Conservation (phyloP, 2,113 vertebrate genomes). For the Apistogramma diplotaenia region DNA sequence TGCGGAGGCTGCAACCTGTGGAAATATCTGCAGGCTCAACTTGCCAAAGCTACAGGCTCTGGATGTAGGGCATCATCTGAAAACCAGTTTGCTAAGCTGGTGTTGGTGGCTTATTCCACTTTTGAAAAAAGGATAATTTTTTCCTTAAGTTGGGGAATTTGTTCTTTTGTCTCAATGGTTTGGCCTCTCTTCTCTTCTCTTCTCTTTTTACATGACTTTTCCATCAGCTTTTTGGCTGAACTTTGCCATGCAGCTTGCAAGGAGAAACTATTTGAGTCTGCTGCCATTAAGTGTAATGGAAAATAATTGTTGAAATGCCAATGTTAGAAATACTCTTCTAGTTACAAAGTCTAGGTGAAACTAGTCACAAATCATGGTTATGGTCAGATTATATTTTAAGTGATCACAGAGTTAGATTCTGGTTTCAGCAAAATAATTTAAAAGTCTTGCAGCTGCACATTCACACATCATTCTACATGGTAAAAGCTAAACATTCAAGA, state of each 20-base stretch:
- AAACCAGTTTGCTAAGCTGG: background rate
- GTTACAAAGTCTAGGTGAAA: background rate
- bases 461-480: background rate
- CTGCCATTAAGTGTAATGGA: too few species aligned
- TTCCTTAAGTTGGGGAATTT: background rate
- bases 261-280: too few species aligned
- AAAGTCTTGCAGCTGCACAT: background rate
- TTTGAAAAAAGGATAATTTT: background rate
- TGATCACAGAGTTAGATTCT: background rate
- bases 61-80: background rate
- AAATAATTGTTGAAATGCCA: too few species aligned
- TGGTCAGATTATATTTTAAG: background rate
- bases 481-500: background rate
- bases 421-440: background rate
- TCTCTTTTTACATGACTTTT: background rate
- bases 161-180: background rate
- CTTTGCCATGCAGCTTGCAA: background rate
- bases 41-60: background rate
- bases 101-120: background rate
- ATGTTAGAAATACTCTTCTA: too few species aligned
- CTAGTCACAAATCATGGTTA: background rate
- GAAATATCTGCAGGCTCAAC: background rate
- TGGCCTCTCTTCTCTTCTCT: background rate
- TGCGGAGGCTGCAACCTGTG: background rate
- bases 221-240: too few species aligned